Conservation (phyloP, 2,888 invertebrate genomes). For the Fabriciana adippe region DNA sequence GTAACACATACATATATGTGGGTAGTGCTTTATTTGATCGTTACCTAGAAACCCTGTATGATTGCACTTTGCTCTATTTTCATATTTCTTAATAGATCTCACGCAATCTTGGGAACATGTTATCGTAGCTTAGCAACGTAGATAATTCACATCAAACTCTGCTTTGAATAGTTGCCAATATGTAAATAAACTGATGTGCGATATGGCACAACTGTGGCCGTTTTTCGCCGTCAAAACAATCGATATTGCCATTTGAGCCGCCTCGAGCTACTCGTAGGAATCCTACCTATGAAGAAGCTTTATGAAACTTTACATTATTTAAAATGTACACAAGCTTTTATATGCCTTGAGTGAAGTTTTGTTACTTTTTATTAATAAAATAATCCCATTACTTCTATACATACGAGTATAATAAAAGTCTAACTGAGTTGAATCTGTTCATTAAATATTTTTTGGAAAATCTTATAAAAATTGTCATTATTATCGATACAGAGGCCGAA, state of each 20-base stretch:
- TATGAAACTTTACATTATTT: background rate
- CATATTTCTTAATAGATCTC: conserved; percentile 26
- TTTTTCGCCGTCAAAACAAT: conserved; percentile 28
- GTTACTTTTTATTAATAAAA: too few species aligned
- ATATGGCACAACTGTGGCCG: conserved; percentile 25
- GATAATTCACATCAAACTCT: conserved; percentile 38
- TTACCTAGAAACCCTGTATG: background rate
- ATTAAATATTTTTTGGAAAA: too few species aligned
- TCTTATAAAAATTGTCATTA: too few species aligned
- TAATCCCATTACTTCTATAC: too few species aligned
- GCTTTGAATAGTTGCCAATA: conserved; percentile 43
- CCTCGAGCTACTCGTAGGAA: background rate
- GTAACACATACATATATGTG: background rate
- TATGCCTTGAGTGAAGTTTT: too few species aligned
- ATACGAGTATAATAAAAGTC: too few species aligned
- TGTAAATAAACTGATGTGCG: conserved; percentile 37
- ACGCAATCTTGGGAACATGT: conserved; percentile 13
- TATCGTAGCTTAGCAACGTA: conserved; percentile 33
- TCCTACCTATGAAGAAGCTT: background rate
- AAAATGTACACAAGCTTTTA: too few species aligned
- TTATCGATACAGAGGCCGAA: too few species aligned
- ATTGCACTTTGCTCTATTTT: conserved; percentile 22
- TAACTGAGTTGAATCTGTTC: too few species aligned
- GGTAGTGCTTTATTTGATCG: background rate
- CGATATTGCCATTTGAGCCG: conserved; percentile 15